Evolutionary conservation across 2,797 vertebrate species (phyloP).

Genomic region (Rhodeus uyekii): DNA sequence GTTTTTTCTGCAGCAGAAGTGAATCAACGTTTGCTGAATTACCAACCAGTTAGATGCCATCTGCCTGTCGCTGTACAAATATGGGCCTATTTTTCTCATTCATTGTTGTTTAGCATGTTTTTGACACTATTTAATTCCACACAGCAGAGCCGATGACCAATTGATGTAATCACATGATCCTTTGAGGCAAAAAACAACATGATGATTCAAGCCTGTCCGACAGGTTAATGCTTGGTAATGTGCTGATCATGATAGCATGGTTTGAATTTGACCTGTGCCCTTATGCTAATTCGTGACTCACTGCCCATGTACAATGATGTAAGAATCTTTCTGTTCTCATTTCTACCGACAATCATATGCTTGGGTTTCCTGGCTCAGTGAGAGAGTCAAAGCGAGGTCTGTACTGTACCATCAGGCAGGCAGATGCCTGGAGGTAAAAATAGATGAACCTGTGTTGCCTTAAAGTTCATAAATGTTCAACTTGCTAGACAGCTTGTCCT

Average conservation of each 20-base stretch:
- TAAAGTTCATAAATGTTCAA: slow-evolving; percentile 22
- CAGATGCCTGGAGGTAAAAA: slow-evolving; percentile 34
- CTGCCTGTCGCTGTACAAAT: slow-evolving; percentile 47
- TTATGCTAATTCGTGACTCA: slow-evolving; percentile 3
- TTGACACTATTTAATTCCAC: slow-evolving; percentile 6
- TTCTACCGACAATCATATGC: not conserved
- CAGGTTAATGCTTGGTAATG: not conserved
- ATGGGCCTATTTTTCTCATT: slow-evolving; percentile 39
- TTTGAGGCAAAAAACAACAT: not conserved
- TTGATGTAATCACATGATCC: slow-evolving; percentile 6
- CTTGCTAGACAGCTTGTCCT: not conserved
- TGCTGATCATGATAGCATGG: not conserved
- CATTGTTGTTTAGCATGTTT: slow-evolving; percentile 27
- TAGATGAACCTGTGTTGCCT: slow-evolving; percentile 24
- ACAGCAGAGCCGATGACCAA: slow-evolving; percentile 17
- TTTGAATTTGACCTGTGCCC: slow-evolving; percentile 14
- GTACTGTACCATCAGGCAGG: not conserved
- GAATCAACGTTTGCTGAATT: slow-evolving; percentile 45
- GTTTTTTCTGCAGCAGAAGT: slow-evolving; percentile 44
- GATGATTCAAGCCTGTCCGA: not conserved
- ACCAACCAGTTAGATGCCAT: slow-evolving; percentile 49
- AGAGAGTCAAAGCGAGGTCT: not conserved
- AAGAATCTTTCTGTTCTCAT: not conserved
- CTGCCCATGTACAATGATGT: slow-evolving; percentile 7
- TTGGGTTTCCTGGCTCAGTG: slow-evolving; percentile 5